A percentile compares a stretch with the other conserved stretches of the same genome.
These are phyloP conservation scores for Elysia chlorotica DNA, from an alignment of 1,140 invertebrate genomes.

Conservation along the genomic window DNA sequence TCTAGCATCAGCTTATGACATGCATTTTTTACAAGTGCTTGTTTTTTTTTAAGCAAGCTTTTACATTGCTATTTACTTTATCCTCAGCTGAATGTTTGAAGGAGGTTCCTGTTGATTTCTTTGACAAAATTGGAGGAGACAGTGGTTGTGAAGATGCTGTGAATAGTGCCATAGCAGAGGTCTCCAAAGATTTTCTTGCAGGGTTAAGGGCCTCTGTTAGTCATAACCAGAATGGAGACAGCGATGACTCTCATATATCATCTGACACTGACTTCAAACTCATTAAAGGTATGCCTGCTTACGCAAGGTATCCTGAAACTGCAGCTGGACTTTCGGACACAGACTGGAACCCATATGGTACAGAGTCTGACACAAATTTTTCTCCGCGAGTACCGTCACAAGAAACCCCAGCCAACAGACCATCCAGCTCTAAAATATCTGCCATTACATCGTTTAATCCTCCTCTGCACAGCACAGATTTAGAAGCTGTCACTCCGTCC, in stretches of 20 bases:
- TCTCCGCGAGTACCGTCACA: slow-evolving; percentile 21
- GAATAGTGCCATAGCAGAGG: slow-evolving; percentile 29
- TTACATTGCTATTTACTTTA: too few relatives aligned
- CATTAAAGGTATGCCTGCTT: not conserved
- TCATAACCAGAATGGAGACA: slow-evolving; percentile 11
- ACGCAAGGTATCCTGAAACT: slow-evolving; percentile 32
- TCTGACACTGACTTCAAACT: slow-evolving; percentile 27
- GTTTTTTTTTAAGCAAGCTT: too few relatives aligned
- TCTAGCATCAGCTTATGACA: too few relatives aligned
- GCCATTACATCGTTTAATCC: slow-evolving; percentile 18
- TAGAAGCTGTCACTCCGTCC: not conserved
- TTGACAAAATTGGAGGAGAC: not conserved
- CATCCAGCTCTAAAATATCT: not conserved
- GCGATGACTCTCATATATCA: slow-evolving; percentile 28
- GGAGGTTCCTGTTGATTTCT: slow-evolving; percentile 20
- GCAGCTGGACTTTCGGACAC: slow-evolving; percentile 31
- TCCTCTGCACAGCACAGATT: slow-evolving; percentile 23
- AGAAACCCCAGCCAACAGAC: not conserved
- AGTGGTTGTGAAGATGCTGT: slow-evolving; percentile 26
- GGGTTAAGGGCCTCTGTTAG: slow-evolving; percentile 15
- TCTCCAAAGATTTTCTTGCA: slow-evolving; percentile 32
- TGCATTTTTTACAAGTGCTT: too few relatives aligned
- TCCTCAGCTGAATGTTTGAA: slow-evolving; percentile 24
- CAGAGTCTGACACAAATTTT: slow-evolving; percentile 34
- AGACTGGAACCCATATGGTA: slow-evolving; percentile 37